Conservation (phyloP, 2,888 invertebrate genomes). For the Volucella zonaria region DNA sequence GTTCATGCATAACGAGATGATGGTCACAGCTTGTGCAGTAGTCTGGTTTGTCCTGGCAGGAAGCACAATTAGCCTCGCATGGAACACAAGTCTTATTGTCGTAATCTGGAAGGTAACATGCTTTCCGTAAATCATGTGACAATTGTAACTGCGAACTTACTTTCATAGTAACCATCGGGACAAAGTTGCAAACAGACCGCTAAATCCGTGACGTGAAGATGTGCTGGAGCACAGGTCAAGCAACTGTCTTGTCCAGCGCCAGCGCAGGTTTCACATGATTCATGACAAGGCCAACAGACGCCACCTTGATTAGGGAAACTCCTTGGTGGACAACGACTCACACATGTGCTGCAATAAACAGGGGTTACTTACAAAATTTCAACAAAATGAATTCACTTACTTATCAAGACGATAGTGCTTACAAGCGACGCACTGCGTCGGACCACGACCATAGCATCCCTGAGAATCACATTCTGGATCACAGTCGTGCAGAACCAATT, state of each 20-base stretch:
- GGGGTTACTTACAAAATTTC: neutral
- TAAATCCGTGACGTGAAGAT: slow-evolving; percentile 91
- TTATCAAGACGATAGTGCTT: slow-evolving; percentile 91
- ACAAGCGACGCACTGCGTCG: slow-evolving; percentile 92
- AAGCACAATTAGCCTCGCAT: slow-evolving; percentile 93
- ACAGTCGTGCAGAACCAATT: slow-evolving; percentile 88
- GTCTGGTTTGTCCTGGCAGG: slow-evolving; percentile 91
- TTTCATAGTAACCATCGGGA: slow-evolving; percentile 94
- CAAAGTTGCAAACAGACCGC: slow-evolving; percentile 94
- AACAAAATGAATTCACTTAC: slow-evolving; percentile 83
- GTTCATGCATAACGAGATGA: slow-evolving; percentile 91
- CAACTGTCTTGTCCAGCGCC: slow-evolving; percentile 94
- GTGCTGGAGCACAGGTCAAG: slow-evolving; percentile 91
- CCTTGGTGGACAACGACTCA: slow-evolving; percentile 92
- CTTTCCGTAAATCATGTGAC: too few relatives aligned
- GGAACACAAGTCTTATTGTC: slow-evolving; percentile 91
- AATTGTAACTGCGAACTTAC: slow-evolving; percentile 82
- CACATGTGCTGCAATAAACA: slow-evolving; percentile 87
- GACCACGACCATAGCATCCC: slow-evolving; percentile 93
- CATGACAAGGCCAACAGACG: slow-evolving; percentile 93
- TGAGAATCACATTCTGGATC: slow-evolving; percentile 93
- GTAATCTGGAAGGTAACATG: slow-evolving; percentile 83
- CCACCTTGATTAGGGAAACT: slow-evolving; percentile 92
- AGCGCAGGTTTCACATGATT: slow-evolving; percentile 94
- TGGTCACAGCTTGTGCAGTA: slow-evolving; percentile 94